Evolutionary conservation across 1,140 invertebrate genomes (phyloP).

Genomic region (Brachionus asplanchnoidis): DNA sequence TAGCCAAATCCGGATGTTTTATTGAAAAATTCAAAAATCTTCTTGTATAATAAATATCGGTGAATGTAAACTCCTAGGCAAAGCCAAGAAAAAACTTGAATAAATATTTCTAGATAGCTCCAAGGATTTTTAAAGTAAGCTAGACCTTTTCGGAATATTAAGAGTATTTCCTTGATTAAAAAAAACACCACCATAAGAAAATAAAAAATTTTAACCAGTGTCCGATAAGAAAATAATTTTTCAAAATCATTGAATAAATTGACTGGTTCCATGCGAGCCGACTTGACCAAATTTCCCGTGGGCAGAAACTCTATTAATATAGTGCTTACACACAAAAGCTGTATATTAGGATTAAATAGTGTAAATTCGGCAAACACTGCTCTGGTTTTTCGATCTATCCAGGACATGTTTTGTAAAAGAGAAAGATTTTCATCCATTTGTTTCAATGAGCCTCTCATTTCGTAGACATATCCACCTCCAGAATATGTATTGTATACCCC

Average conservation of each 20-base stretch:
- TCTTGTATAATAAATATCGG: constrained; percentile 50
- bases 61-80: constrained; percentile 57
- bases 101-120: constrained; percentile 56
- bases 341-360: constrained; percentile 61
- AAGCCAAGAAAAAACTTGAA: constrained; percentile 54
- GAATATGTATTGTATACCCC: constrained; percentile 58
- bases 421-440: constrained; percentile 51
- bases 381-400: constrained; percentile 61
- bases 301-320: constrained; percentile 60
- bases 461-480: constrained; percentile 62
- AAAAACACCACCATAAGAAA: constrained; percentile 59
- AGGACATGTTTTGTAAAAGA: constrained; percentile 53
- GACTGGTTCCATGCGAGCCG: constrained; percentile 59
- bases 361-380: constrained; percentile 63
- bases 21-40: constrained; percentile 54
- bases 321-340: constrained; percentile 59
- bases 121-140: constrained; percentile 57
- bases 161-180: constrained; percentile 54
- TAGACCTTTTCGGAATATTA: constrained; percentile 45
- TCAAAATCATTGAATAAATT: constrained; percentile 48
- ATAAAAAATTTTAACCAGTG: constrained; percentile 55
- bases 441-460: constrained; percentile 55
- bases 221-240: constrained; percentile 49
- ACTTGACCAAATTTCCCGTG: constrained; percentile 59
- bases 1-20: constrained; percentile 59